These are phyloP conservation scores for Spheniscus mendiculus DNA, from an alignment of 2,113 vertebrate species.

Conservation along the genomic window DNA sequence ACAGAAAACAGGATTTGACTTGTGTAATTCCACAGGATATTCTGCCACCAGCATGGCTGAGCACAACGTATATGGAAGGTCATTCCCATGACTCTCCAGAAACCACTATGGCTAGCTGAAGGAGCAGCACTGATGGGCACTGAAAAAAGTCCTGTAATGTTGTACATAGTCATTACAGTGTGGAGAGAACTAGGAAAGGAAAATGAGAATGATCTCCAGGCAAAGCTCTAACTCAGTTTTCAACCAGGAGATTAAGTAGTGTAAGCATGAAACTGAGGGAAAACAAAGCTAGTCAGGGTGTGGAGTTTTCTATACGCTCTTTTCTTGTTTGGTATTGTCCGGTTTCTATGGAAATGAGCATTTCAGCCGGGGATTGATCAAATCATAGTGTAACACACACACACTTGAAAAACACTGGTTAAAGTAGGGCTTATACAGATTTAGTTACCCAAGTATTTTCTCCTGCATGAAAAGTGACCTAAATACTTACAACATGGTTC, in stretches of 20 bases:
- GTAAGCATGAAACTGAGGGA: not conserved
- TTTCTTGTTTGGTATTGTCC: not conserved
- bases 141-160: not conserved
- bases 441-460: not conserved
- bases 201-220: not conserved
- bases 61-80: not conserved
- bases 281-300: not conserved
- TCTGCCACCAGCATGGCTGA: not conserved
- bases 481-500: fast-evolving
- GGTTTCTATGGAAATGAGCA: not conserved
- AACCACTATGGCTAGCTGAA: not conserved
- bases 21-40: not conserved
- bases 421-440: not conserved
- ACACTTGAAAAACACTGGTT: not conserved
- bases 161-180: not conserved
- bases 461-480: not conserved
- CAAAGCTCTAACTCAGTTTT: not conserved
- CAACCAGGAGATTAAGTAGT: not conserved
- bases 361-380: not conserved
- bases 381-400: not conserved
- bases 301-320: not conserved
- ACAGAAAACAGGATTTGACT: not conserved
- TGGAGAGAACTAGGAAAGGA: not conserved
- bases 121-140: not conserved
- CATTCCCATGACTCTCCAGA: not conserved